Percentiles rank a stretch among this genome's conserved stretches.
Conservation (phyloP, 2,888 invertebrate species). For the Byasa hedistus region DNA sequence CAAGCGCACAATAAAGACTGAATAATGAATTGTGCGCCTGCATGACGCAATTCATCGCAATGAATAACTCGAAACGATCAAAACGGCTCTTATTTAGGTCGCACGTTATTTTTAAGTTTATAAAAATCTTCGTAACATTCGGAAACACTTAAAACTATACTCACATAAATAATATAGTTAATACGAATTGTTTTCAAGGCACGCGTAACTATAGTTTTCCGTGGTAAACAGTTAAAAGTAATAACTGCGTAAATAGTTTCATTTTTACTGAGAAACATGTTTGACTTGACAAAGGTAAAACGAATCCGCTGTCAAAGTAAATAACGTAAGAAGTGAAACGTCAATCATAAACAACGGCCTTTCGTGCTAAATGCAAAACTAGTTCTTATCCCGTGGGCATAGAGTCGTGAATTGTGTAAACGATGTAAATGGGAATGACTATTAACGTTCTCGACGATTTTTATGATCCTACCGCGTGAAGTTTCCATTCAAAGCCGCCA, state of each 20-base stretch:
- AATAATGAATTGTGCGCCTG: neutral
- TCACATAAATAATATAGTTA: too few relatives aligned
- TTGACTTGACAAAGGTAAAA: neutral
- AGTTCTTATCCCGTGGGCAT: neutral
- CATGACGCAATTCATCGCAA: too few relatives aligned
- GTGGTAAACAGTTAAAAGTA: neutral
- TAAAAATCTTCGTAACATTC: too few relatives aligned
- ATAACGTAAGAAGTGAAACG: neutral
- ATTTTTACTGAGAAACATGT: neutral
- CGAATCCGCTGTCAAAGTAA: neutral
- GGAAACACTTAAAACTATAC: too few relatives aligned
- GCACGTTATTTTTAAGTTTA: too few relatives aligned
- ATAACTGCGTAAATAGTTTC: neutral
- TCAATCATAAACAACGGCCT: neutral
- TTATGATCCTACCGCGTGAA: neutral
- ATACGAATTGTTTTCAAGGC: neutral
- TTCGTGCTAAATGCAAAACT: neutral
- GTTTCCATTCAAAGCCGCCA: neutral
- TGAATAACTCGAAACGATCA: too few relatives aligned
- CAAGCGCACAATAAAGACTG: neutral
- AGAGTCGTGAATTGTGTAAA: neutral
- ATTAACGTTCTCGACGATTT: constrained; percentile 1
- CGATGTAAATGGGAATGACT: neutral
- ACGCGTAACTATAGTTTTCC: neutral
- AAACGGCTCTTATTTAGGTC: too few relatives aligned